Evolutionary conservation across 2,797 vertebrate genomes (phyloP), one percentile per base, ranked within the genome.

Genomic region (Dallia pectoralis): DNA sequence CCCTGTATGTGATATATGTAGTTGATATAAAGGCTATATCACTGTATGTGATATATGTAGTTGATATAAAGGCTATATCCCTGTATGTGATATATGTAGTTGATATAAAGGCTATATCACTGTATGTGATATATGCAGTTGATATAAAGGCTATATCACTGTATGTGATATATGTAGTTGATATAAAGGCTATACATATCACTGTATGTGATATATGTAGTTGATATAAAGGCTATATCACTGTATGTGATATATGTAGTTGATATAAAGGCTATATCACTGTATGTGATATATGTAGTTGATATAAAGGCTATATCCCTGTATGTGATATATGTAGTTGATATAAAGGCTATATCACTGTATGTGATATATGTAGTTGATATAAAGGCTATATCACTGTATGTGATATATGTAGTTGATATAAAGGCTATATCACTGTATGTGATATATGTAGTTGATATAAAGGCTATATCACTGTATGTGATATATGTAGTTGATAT

Each of bases 401-500:
- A n/a, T n/a, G n/a, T n/a, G 47, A n/a, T 32, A 40, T 74, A 32
- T 70, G 18, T 73, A 73, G 76, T 44, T 48, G 74, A 70, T n/a
- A 83, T 9, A 44, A 25, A 59, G 53, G 53, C 53, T 4, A 56
- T 56, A 8, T n/a, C n/a, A n/a, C n/a, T n/a, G n/a, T n/a, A n/a
- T n/a, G n/a, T n/a, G 47, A n/a, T 32, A 40, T 74, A 32, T 70
- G 18, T 73, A 73, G 76, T 44, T 48, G 74, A 70, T n/a, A 83
- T 9, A 44, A 25, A 59, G 53, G 53, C 53, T 4, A 56, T 56
- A 8, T n/a, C n/a, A n/a, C n/a, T n/a, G n/a, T n/a, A n/a, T n/a
- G n/a, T n/a, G 47, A n/a, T 32, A 40, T 74, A 32, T 70, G 18
- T 73, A 73, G 76, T 44, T 48, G 74, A 70, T n/a, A 83, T 9